Conservation (phyloP, 2,113 vertebrate genomes). For the Procapra przewalskii region DNA sequence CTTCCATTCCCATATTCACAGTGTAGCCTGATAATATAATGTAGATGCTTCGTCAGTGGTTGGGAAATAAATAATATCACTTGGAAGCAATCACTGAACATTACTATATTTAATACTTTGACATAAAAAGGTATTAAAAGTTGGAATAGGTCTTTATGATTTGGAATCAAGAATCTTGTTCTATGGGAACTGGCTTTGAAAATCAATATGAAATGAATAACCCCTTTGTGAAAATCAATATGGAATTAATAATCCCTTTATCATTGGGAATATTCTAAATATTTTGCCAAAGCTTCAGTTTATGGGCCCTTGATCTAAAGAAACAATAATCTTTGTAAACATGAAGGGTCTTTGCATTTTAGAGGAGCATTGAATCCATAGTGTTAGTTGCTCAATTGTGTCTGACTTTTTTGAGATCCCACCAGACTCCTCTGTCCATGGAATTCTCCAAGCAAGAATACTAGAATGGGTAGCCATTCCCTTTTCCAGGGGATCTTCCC, state of each 20-base stretch:
- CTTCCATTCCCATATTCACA: background rate
- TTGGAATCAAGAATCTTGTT: background rate
- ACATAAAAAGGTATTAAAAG: background rate
- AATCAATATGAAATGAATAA: background rate
- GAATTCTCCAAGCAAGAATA: background rate
- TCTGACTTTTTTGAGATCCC: background rate
- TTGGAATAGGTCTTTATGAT: background rate
- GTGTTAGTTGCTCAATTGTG: background rate
- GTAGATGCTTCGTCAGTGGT: background rate
- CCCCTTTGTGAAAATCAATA: background rate
- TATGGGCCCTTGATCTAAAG: background rate
- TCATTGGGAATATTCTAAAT: background rate
- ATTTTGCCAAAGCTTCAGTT: background rate
- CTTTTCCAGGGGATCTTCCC: background rate
- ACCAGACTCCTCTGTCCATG: background rate
- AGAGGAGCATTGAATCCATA: background rate
- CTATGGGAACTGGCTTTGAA: constrained; percentile 11
- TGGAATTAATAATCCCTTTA: background rate
- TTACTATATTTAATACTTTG: background rate
- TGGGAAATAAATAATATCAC: background rate
- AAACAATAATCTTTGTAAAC: background rate
- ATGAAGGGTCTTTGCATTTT: background rate
- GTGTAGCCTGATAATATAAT: background rate
- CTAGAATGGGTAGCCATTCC: background rate
- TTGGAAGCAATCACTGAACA: background rate